Percentiles rank a stretch among this genome's conserved stretches.
Conservation (phyloP, 2,888 invertebrate genomes). For the Lasioglossum marginatum region DNA sequence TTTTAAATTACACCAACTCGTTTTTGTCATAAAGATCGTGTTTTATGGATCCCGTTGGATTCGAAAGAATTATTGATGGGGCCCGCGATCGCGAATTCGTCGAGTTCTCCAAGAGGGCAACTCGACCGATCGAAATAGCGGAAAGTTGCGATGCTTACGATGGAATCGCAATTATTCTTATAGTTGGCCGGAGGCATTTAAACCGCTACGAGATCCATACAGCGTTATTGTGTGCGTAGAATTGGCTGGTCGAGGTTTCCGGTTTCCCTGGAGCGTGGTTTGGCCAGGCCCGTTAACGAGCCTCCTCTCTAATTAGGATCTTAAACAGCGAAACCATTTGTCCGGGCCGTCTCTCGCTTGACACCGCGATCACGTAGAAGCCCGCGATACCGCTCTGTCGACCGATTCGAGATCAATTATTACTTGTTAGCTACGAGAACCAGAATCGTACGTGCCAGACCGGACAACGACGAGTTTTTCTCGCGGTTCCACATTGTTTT, state of each 20-base stretch:
- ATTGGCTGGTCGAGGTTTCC: not conserved
- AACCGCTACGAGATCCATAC: not conserved
- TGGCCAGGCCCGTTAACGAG: not conserved
- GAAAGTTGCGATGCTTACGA: not conserved
- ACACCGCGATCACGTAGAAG: slow-evolving; percentile 11
- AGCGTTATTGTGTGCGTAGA: not conserved
- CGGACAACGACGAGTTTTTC: slow-evolving; percentile 27
- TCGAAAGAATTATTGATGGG: not conserved
- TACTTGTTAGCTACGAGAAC: slow-evolving; percentile 4
- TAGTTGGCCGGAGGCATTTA: not conserved
- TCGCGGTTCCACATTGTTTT: slow-evolving; percentile 18
- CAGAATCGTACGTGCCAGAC: not conserved
- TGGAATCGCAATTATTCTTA: slow-evolving; percentile 18
- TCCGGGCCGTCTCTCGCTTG: not conserved
- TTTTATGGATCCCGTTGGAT: not conserved
- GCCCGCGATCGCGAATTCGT: not conserved
- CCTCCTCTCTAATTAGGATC: slow-evolving; percentile 16
- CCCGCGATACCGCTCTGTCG: not conserved
- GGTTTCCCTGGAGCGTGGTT: not conserved
- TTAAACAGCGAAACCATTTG: not conserved
- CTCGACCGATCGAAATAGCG: not conserved
- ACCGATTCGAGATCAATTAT: slow-evolving; percentile 32
- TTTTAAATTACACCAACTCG: no score
- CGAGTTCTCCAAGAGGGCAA: not conserved
- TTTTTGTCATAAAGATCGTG: no score